phyloP scores from a whole-genome alignment of 2,797 vertebrate genomes.

The Amblyopsis hoosieri region DNA sequence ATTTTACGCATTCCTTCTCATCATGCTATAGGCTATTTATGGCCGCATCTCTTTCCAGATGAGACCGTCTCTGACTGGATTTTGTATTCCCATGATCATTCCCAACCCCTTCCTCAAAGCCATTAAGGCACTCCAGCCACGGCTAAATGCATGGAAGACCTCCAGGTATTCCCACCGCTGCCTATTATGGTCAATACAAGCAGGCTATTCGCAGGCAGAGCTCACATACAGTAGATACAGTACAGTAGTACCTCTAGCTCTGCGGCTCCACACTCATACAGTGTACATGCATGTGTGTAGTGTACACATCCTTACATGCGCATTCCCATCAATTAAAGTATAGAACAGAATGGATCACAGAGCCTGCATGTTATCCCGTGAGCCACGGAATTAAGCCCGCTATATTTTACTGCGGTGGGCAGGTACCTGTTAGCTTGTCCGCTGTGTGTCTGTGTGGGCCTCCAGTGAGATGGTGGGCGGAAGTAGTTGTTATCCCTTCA shows the following conservation, averaged over 20 bases:
- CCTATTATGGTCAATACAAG: slow-evolving; percentile 44
- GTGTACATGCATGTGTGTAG: background rate
- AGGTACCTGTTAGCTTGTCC: slow-evolving; percentile 35
- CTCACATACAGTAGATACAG: background rate
- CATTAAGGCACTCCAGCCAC: slow-evolving; percentile 54
- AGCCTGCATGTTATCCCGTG: background rate
- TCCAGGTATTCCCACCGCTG: slow-evolving; percentile 25
- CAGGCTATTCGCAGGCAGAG: slow-evolving; percentile 19
- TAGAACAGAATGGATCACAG: slow-evolving; percentile 2
- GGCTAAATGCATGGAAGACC: slow-evolving; percentile 56
- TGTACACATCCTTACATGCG: background rate
- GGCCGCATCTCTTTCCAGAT: slow-evolving; percentile 4
- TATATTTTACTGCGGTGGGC: slow-evolving; percentile 4
- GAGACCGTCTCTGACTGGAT: slow-evolving; percentile 44
- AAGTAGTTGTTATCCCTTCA: slow-evolving; percentile 30
- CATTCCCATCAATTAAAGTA: slow-evolving; percentile 7
- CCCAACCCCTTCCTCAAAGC: slow-evolving; percentile 36
- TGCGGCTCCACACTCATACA: background rate
- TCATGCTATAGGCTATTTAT: slow-evolving; percentile 7
- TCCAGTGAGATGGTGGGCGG: slow-evolving; percentile 23
- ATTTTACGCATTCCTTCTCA: too few relatives aligned
- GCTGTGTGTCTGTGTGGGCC: slow-evolving; percentile 21
- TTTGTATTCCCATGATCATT: slow-evolving; percentile 45
- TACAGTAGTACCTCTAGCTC: too few relatives aligned
- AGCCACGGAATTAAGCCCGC: slow-evolving; percentile 3